A percentile compares a stretch with the other conserved stretches of the same genome.
Evolutionary conservation across 2,888 invertebrate species (phyloP).

Genomic region (Pristionchus japonicus): DNA sequence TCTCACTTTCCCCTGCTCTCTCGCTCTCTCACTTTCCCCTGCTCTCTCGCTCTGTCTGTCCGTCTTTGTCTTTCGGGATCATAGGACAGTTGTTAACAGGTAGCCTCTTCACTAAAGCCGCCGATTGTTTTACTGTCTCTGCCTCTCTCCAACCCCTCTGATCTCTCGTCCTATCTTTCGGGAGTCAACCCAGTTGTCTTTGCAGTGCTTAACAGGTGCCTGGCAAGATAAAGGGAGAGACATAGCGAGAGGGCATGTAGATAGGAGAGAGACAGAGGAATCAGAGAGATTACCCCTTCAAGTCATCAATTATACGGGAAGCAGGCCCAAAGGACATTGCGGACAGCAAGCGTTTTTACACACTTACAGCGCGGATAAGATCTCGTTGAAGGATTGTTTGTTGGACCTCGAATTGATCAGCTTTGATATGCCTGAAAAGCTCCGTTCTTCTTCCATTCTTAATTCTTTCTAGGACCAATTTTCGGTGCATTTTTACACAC

Average conservation of each 20-base stretch:
- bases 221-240: too few species aligned
- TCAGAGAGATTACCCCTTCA: background rate
- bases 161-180: background rate
- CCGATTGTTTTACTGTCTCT: background rate
- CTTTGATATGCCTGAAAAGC: too few species aligned
- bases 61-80: background rate
- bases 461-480: too few species aligned
- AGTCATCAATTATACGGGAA: background rate
- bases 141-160: background rate
- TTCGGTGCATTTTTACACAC: too few species aligned
- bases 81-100: too few species aligned
- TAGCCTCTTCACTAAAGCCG: too few species aligned
- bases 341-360: background rate
- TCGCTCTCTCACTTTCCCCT: background rate
- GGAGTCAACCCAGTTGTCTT: constrained; percentile 16
- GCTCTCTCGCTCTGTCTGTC: background rate
- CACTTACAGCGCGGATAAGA: background rate
- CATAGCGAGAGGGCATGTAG: background rate
- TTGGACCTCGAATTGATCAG: background rate
- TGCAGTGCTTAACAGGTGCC: constrained; percentile 12
- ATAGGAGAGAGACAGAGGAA: background rate
- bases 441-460: too few species aligned
- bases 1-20: background rate
- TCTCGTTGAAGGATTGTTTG: background rate
- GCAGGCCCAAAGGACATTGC: background rate